Base-by-base conservation (phyloP, 2,888 invertebrate genomes). In the Subacronicta megacephala region DNA sequence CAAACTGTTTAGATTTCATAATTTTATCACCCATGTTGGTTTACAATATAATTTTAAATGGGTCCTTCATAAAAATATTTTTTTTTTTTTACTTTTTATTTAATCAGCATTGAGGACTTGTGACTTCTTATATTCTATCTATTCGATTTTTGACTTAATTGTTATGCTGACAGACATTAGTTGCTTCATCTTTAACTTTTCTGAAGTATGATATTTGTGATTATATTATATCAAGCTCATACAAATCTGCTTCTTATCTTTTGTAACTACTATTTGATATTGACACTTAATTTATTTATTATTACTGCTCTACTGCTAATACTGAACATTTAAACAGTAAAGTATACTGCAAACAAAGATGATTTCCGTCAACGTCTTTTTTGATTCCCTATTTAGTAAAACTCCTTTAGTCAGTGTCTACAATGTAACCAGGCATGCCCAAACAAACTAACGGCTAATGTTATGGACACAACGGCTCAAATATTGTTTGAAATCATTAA, bases 401-500 rank as follows among this genome's bases (percentile, higher is more conserved):
- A 36, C 26, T 23, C 17, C 40, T 18, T 16, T 36, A 37, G 31
- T 33, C n/a, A 26, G 7, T 20, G 45, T 20, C 23, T 7, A 49
- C 37, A 7, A 35, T 17, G 38, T 57, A 35, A 47, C 40, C 43
- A 38, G 15, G 31, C 42, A 15, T 42, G 23, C 36, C 38, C 46
- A 64, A 70, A 70, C 67, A 71, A 57, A 52, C 51, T 52, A 62
- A 56, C 58, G 40, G 51, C 44, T 60, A 63, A 67, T 73, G 67
- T 72, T 62, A 71, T 59, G 63, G 44, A 67, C 57, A 74, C 64
- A 63, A 51, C 60, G 64, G 53, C 62, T 72, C 73, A 75, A 76
- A 80, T 76, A 77, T 80, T 80, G 75, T 80, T 72, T 64, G 65
- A 68, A 68, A 52, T 64, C 72, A 52, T 72, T 65, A 71, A 68